Percentiles rank a stretch among this genome's conserved stretches.
phyloP scores from a whole-genome alignment of 2,888 invertebrate species.

The Phymatocera aterrima region DNA sequence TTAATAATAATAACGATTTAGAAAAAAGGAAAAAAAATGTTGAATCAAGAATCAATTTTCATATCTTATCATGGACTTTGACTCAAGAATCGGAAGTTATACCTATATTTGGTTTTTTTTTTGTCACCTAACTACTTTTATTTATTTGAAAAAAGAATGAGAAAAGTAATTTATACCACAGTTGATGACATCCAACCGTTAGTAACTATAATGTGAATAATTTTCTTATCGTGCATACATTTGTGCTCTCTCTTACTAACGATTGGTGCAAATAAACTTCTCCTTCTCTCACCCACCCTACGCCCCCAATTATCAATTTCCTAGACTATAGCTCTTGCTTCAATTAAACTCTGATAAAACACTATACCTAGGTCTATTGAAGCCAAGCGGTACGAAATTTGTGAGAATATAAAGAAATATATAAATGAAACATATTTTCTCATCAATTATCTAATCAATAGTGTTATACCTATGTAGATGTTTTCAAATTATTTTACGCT shows the following conservation, averaged over 20 bases:
- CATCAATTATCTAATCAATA: too few relatives aligned
- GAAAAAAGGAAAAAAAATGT: neutral
- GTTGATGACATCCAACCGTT: constrained; percentile 23
- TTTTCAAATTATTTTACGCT: constrained; percentile 3
- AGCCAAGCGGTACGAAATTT: neutral
- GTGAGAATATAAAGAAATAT: neutral
- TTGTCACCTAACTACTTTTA: neutral
- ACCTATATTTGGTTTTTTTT: neutral
- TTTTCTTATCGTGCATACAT: constrained; percentile 36
- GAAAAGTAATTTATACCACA: neutral
- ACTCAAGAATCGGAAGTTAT: too few relatives aligned
- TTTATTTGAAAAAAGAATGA: neutral
- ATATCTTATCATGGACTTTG: too few relatives aligned
- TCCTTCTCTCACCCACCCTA: neutral
- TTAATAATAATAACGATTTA: neutral
- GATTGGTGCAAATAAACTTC: neutral
- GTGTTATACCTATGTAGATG: constrained; percentile 5
- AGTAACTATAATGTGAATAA: constrained; percentile 37
- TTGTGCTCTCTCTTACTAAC: constrained; percentile 42
- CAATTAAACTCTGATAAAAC: too few relatives aligned
- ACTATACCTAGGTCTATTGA: too few relatives aligned
- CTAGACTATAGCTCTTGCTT: neutral
- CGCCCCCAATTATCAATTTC: neutral
- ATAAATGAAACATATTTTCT: constrained; percentile 26
- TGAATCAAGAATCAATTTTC: too few relatives aligned